These are phyloP conservation scores for Percopsis omiscomaycus DNA, from an alignment of 2,797 vertebrate species.

Conservation along the genomic window DNA sequence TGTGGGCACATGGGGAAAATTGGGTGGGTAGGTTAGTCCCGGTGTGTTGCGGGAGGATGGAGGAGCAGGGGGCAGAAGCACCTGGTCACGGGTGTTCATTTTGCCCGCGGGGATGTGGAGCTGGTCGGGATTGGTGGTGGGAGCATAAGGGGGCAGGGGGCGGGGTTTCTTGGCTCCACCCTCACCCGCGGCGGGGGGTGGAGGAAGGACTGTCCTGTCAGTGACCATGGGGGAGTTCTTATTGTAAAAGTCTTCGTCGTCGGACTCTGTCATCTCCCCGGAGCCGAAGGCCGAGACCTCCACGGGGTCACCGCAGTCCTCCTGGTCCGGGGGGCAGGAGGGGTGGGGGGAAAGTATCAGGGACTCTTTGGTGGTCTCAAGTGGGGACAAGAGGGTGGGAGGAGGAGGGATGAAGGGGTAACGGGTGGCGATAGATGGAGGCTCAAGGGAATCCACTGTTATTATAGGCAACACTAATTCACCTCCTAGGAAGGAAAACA, in stretches of 20 bases:
- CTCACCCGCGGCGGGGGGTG: conserved; percentile 79
- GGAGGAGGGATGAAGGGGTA: conserved; percentile 91
- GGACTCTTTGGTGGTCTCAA: conserved; percentile 93
- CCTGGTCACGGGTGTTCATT: conserved; percentile 94
- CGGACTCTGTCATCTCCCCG: conserved; percentile 92
- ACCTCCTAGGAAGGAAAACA: conserved; percentile 87
- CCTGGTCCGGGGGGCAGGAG: conserved; percentile 88
- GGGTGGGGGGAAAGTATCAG: conserved; percentile 84
- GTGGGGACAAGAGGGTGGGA: conserved; percentile 88
- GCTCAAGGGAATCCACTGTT: conserved; percentile 95
- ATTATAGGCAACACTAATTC: conserved; percentile 98
- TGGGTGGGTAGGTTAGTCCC: conserved; percentile 87
- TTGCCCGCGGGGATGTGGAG: conserved; percentile 91
- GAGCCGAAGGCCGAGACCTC: conserved; percentile 94
- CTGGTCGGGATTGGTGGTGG: conserved; percentile 80
- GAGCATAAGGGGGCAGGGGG: conserved; percentile 77
- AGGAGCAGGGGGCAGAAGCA: conserved; percentile 81
- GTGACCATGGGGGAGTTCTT: conserved; percentile 89
- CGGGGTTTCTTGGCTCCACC: conserved; percentile 77
- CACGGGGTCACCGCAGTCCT: conserved; percentile 92
- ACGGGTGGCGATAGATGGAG: conserved; percentile 90
- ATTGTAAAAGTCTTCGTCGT: conserved; percentile 95
- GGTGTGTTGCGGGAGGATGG: conserved; percentile 83
- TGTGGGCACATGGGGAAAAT: conserved; percentile 95
- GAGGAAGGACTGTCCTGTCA: conserved; percentile 89